These are phyloP conservation scores for Cotesia glomerata DNA, from an alignment of 1,140 invertebrate genomes.

Conservation along the genomic window DNA sequence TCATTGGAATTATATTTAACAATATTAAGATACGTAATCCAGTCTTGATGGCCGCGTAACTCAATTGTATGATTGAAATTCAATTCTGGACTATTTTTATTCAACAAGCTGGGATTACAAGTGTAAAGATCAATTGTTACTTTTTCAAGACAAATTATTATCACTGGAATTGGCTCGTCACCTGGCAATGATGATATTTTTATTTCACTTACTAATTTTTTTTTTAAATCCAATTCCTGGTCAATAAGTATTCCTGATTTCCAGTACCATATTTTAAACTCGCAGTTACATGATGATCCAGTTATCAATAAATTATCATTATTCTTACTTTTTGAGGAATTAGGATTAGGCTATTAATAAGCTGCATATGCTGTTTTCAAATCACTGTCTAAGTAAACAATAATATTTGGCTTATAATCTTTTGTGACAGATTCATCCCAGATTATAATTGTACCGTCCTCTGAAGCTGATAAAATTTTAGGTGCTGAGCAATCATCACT, in stretches of 20 bases:
- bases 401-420: slow-evolving; percentile 53
- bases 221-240: slow-evolving; percentile 68
- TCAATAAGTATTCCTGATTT: slow-evolving; percentile 43
- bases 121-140: slow-evolving; percentile 75
- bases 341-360: slow-evolving; percentile 47
- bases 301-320: not conserved
- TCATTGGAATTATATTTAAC: slow-evolving; percentile 64
- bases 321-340: not conserved
- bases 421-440: slow-evolving; percentile 67
- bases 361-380: slow-evolving; percentile 70
- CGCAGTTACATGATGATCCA: slow-evolving; percentile 60
- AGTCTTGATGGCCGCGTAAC: slow-evolving; percentile 82
- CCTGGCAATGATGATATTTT: slow-evolving; percentile 64
- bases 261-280: slow-evolving; percentile 70
- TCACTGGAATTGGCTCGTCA: slow-evolving; percentile 61
- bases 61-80: slow-evolving; percentile 61
- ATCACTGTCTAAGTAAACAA: slow-evolving; percentile 65
- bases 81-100: slow-evolving; percentile 3
- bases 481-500: slow-evolving; percentile 47
- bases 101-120: slow-evolving; percentile 35
- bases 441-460: slow-evolving; percentile 75
- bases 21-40: slow-evolving; percentile 83
- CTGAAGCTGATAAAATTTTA: slow-evolving; percentile 76
- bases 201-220: slow-evolving; percentile 69
- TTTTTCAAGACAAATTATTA: slow-evolving; percentile 77